Base-by-base conservation (phyloP, 2,888 invertebrate species). In the Caradrina kadenii region DNA sequence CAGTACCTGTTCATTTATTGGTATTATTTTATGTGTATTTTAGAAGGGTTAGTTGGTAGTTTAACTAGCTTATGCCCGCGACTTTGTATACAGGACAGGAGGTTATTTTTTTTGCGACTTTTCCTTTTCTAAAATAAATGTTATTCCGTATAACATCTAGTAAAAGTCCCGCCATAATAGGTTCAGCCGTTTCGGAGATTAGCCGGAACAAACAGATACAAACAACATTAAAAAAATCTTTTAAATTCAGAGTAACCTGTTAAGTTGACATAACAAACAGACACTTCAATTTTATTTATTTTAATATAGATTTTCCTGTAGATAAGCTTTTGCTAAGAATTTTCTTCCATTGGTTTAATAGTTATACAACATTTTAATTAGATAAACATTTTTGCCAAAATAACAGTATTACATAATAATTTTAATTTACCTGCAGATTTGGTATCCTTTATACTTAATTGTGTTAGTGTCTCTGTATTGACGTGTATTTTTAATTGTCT, bases 1-100 rank as follows among this genome's bases (percentile, higher is more conserved):
- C 78, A 83, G 82, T 60, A 73, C 86, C 87, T 87, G 91, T 84
- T 84, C 88, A 84, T 88, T 91, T 87, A 89, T 84, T 82, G 78
- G 77, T 64, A 76, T 80, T 80, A 84, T 81, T 83, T 83, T 76
- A 82, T 79, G 76, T 76, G 45, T 77, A 72, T 62, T 71, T 76
- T 42, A 63, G 63, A 62, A n/a, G n/a, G n/a, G n/a, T n/a, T 63
- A 45, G 64, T 53, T 61, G 52, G 50, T 50, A 61, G 55, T 56
- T 56, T 69, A 50, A 73, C 35, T 35, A 35, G 35, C 7, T 6
- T 35, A 35, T 8, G 8, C 35, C 4, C 8, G 35, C 35, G 35
- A 35, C 35, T 35, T 35, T 8, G 7, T 35, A 8, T 1, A 8
- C 35, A 35, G 1, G 31, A 6, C 31, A 7, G 2, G 31, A 7